Percentiles rank a stretch among this genome's conserved stretches.
Conservation (phyloP, 2,113 vertebrate species). For the Podocnemis expansa region DNA sequence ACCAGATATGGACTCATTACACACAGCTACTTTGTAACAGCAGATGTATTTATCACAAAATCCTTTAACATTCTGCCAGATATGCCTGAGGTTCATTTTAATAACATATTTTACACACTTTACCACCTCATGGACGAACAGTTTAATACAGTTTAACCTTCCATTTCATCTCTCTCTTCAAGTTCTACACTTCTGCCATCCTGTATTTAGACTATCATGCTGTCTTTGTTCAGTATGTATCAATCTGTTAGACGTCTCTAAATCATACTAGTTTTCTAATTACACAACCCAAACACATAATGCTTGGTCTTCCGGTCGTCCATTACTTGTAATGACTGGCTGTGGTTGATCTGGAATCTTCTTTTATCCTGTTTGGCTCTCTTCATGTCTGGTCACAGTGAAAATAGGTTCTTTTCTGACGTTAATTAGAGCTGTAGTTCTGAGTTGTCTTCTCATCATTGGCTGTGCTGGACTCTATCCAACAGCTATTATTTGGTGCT, state of each 20-base stretch:
- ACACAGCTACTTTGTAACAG: background rate
- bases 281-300: background rate
- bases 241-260: background rate
- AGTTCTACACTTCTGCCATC: background rate
- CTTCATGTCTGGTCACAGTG: background rate
- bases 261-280: background rate
- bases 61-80: background rate
- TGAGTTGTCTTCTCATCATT: background rate
- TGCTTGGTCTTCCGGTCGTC: background rate
- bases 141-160: background rate
- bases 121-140: background rate
- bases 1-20: background rate
- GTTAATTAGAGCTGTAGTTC: background rate
- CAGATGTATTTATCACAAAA: background rate
- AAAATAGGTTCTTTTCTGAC: background rate
- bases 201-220: background rate
- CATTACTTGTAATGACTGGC: background rate
- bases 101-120: background rate
- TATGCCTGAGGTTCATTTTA: background rate
- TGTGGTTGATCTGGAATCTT: background rate
- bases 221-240: background rate
- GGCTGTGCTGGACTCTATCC: background rate
- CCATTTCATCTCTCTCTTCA: background rate
- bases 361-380: background rate
- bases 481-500: background rate